Conservation (phyloP, 2,113 vertebrate genomes). For the Bagarius yarrelli region DNA sequence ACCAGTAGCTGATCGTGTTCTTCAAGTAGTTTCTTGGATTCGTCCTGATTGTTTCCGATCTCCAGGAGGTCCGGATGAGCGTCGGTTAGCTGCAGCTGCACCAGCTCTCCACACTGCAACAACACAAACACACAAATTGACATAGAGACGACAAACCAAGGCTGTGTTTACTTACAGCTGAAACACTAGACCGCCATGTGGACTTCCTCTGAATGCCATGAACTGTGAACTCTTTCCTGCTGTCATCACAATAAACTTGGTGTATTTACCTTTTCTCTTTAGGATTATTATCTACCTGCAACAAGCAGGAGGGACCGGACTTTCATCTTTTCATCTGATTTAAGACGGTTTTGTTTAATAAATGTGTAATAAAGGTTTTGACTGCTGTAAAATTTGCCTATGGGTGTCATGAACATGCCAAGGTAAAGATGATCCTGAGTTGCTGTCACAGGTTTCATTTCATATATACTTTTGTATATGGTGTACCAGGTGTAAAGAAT, state of each 20-base stretch:
- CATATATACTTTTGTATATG: too few relatives aligned
- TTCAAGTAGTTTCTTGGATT: slow-evolving; percentile 78
- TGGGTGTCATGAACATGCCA: too few relatives aligned
- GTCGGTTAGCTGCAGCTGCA: slow-evolving; percentile 85
- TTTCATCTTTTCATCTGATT: background rate
- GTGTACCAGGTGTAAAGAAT: too few relatives aligned
- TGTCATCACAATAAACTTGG: background rate
- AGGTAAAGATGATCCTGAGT: too few relatives aligned
- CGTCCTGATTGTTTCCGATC: slow-evolving; percentile 84
- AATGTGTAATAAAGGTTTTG: background rate
- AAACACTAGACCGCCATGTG: slow-evolving; percentile 31
- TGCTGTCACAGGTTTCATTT: too few relatives aligned
- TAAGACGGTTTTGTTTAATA: background rate
- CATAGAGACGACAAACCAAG: slow-evolving; percentile 31
- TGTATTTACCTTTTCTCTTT: background rate
- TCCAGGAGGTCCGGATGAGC: slow-evolving; percentile 84
- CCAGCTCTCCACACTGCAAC: slow-evolving; percentile 79
- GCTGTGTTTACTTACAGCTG: slow-evolving; percentile 29
- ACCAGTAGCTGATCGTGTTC: slow-evolving; percentile 83
- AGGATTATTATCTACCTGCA: background rate
- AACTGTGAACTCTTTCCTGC: slow-evolving; percentile 32
- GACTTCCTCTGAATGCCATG: background rate
- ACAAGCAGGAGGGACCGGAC: background rate
- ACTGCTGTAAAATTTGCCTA: too few relatives aligned
- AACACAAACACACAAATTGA: slow-evolving; percentile 31